phyloP scores from a whole-genome alignment of 2,888 invertebrate genomes.

The Philonicus albiceps region DNA sequence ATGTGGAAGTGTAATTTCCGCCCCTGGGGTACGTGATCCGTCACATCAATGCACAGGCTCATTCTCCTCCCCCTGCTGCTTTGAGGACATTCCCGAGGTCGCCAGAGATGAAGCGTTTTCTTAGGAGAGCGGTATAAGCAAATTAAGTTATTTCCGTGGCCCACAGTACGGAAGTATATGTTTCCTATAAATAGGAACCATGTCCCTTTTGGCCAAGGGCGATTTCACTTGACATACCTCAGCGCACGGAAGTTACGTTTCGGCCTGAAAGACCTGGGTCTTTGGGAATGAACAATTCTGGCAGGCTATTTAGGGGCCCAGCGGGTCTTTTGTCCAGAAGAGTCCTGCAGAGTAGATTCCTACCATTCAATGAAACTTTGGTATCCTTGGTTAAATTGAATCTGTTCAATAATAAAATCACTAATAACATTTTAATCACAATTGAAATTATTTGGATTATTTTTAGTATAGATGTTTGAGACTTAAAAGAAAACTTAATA shows the following conservation, averaged over 20 bases:
- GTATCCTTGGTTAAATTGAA: background rate
- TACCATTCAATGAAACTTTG: background rate
- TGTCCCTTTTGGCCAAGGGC: background rate
- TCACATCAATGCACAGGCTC: slow-evolving; percentile 26
- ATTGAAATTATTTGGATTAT: background rate
- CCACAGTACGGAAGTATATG: background rate
- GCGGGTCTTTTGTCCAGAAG: background rate
- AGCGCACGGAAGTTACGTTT: background rate
- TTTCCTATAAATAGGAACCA: background rate
- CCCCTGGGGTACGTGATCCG: slow-evolving; percentile 14
- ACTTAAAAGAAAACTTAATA: no score
- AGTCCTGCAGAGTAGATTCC: background rate
- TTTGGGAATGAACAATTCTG: background rate
- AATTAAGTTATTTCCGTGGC: background rate
- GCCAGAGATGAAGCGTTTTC: background rate
- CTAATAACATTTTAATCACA: background rate
- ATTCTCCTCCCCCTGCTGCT: background rate
- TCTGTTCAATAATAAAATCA: background rate
- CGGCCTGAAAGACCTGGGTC: background rate
- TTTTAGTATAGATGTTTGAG: background rate
- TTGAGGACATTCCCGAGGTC: background rate
- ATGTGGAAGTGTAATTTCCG: slow-evolving; percentile 37
- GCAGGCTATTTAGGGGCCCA: background rate
- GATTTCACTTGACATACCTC: background rate
- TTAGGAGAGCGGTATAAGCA: background rate